Conservation (phyloP, 2,113 vertebrate genomes). For the Loxodonta africana region DNA sequence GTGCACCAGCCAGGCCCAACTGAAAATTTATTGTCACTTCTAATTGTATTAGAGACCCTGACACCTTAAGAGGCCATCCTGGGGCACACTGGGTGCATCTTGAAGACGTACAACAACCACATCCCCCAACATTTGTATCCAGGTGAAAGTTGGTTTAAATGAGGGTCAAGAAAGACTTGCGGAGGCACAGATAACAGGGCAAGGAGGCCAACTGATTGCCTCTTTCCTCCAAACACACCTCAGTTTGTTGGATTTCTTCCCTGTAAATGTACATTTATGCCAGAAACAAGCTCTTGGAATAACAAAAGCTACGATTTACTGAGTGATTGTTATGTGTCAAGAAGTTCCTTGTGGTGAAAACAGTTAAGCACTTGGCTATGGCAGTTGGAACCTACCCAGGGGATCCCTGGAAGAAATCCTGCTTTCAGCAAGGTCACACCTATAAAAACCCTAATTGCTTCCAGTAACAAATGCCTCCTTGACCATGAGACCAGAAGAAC, state of each 20-base stretch:
- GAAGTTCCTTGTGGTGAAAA: no score
- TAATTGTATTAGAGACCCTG: constrained; percentile 45
- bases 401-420: no score
- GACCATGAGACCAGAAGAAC: no score
- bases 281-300: constrained; percentile 35
- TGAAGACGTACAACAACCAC: not conserved
- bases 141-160: not conserved
- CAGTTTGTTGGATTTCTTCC: constrained; percentile 12
- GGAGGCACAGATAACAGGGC: not conserved
- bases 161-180: not conserved
- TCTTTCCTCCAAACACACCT: constrained; percentile 9
- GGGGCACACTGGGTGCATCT: not conserved
- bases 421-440: no score
- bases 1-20: not conserved
- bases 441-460: no score
- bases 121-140: not conserved
- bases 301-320: constrained; percentile 43
- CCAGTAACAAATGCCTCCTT: no score
- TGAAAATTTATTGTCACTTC: not conserved
- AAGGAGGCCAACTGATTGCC: not conserved
- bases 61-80: constrained; percentile 1
- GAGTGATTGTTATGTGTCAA: not conserved
- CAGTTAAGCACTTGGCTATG: no score
- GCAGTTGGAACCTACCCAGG: no score
- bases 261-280: constrained; percentile 21